Percentiles rank a stretch among this genome's conserved stretches.
Evolutionary conservation across 2,797 vertebrate species (phyloP).

Genomic region (Pseudochirops corinnae): DNA sequence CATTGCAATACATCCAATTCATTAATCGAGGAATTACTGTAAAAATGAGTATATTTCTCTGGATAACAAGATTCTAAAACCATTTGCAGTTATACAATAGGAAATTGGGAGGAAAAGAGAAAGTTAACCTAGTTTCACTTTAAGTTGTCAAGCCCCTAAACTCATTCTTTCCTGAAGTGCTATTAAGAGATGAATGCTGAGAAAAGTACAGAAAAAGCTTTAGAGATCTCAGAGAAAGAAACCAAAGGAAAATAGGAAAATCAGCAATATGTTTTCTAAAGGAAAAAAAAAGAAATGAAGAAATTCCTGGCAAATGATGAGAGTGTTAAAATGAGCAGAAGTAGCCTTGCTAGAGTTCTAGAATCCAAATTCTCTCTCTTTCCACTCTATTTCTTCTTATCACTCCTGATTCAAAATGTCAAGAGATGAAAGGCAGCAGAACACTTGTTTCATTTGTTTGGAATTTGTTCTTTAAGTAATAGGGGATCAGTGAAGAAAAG

Average conservation of each 20-base stretch:
- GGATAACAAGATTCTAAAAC: slow-evolving; percentile 27
- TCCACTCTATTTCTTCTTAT: neutral
- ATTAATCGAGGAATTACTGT: neutral
- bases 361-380: neutral
- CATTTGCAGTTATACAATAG: neutral
- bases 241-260: neutral
- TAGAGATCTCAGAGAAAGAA: neutral
- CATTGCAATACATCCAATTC: slow-evolving; percentile 28
- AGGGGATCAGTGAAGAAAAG: neutral
- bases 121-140: slow-evolving; percentile 31
- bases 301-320: neutral
- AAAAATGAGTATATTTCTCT: slow-evolving; percentile 39
- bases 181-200: neutral
- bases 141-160: neutral
- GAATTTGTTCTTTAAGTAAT: neutral
- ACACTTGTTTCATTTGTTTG: neutral
- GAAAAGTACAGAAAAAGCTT: slow-evolving; percentile 31
- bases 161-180: neutral
- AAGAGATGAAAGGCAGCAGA: neutral
- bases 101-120: neutral
- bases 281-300: neutral
- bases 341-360: neutral
- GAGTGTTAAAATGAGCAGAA: neutral
- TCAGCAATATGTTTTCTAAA: neutral
- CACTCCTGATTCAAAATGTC: neutral